phyloP scores from a whole-genome alignment of 2,888 invertebrate genomes.

The Oscheius sp. region DNA sequence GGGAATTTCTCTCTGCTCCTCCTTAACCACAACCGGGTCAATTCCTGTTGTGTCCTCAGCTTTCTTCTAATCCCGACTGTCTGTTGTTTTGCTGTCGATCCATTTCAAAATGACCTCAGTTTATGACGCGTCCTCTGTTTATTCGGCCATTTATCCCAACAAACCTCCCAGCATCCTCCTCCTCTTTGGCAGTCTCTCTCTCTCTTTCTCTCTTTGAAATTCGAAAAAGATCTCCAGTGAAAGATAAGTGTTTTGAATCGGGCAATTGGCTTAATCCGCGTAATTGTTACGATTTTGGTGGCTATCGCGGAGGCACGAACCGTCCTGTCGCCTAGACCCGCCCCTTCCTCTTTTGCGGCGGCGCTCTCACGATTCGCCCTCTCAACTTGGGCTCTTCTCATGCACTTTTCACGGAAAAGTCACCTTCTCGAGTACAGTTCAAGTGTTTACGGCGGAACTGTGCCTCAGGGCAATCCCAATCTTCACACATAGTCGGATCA shows the following conservation, averaged over 20 bases:
- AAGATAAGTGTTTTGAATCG: no score
- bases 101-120: neutral
- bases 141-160: neutral
- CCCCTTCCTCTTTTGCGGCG: slow-evolving; percentile 30
- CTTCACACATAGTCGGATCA: no score
- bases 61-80: neutral
- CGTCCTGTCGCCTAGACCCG: slow-evolving; percentile 8
- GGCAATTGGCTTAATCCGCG: slow-evolving; percentile 23
- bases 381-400: slow-evolving; percentile 25
- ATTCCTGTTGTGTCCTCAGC: neutral
- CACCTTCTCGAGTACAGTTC: neutral
- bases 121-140: neutral
- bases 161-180: neutral
- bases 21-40: no score
- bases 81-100: neutral
- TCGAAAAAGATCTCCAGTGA: no score
- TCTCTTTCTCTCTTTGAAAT: no score
- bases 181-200: neutral
- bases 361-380: slow-evolving; percentile 28
- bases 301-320: slow-evolving; percentile 22
- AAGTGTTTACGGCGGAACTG: slow-evolving; percentile 5
- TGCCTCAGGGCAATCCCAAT: no score
- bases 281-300: slow-evolving; percentile 27
- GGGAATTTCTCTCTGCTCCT: neutral
- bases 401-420: slow-evolving; percentile 22